These are phyloP conservation scores for Cavia porcellus DNA, from an alignment of 2,113 vertebrate species.

Conservation along the genomic window DNA sequence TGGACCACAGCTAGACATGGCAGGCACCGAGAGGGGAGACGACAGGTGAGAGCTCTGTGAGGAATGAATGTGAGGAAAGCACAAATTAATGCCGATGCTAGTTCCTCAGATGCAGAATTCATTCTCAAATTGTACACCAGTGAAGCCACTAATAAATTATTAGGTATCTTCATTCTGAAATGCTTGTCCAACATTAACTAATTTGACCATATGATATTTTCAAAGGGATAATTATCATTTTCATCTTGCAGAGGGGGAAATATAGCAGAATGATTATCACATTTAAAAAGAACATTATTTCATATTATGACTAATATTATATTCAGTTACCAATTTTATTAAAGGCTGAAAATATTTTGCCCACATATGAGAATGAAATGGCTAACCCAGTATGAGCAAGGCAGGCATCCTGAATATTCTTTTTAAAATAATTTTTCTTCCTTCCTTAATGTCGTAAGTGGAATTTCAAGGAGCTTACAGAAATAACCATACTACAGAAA, in stretches of 20 bases:
- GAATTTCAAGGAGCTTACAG: constrained; percentile 37
- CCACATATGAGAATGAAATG: constrained; percentile 51
- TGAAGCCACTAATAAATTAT: constrained; percentile 75
- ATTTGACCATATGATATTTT: constrained; percentile 76
- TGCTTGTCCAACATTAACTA: constrained; percentile 78
- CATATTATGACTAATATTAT: constrained; percentile 72
- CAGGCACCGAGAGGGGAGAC: neutral
- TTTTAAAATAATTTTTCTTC: constrained; percentile 22
- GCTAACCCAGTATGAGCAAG: constrained; percentile 18
- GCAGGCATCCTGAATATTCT: neutral
- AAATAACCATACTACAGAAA: constrained; percentile 40
- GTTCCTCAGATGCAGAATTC: constrained; percentile 52
- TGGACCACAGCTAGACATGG: neutral
- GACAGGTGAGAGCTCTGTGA: neutral
- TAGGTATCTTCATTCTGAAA: constrained; percentile 75
- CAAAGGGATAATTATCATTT: constrained; percentile 82
- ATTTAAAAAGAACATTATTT: constrained; percentile 74
- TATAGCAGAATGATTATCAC: constrained; percentile 76
- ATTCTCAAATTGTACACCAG: constrained; percentile 67
- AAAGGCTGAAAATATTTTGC: constrained; percentile 65
- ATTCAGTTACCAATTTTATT: constrained; percentile 65
- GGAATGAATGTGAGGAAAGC: constrained; percentile 54
- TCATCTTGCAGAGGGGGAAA: constrained; percentile 78
- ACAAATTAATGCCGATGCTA: neutral
- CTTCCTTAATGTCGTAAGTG: constrained; percentile 41